Percentiles rank a stretch among this genome's conserved stretches.
Evolutionary conservation across 2,888 invertebrate species (phyloP).

Genomic region (Laothoe populi): DNA sequence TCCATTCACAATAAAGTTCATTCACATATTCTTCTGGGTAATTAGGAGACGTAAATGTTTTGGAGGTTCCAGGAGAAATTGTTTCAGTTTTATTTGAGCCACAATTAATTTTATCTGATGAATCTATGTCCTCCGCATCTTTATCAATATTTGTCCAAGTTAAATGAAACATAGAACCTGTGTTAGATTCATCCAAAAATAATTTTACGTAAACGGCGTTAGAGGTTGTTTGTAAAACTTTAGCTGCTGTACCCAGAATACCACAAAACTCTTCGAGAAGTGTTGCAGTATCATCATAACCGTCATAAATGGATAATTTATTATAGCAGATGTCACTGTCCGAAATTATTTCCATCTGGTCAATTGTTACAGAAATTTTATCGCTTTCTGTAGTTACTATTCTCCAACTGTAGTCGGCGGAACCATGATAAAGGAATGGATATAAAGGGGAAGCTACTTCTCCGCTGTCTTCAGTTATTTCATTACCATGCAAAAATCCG

Average conservation of each 20-base stretch:
- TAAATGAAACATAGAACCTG: conserved; percentile 72
- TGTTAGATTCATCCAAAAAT: conserved; percentile 63
- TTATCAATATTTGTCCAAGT: conserved; percentile 55
- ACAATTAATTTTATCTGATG: conserved; percentile 55
- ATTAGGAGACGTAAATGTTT: conserved; percentile 88
- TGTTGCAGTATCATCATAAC: conserved; percentile 87
- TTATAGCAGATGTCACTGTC: conserved; percentile 57
- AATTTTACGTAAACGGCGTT: conserved; percentile 87
- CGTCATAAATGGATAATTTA: conserved; percentile 88
- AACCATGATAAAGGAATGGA: conserved; percentile 80
- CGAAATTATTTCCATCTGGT: conserved; percentile 62
- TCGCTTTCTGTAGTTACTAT: conserved; percentile 81
- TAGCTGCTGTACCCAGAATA: conserved; percentile 47
- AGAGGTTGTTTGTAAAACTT: conserved; percentile 79
- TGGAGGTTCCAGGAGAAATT: conserved; percentile 45
- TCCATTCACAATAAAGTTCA: conserved; percentile 90
- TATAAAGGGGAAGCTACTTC: conserved; percentile 92
- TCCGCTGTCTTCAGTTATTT: conserved; percentile 88
- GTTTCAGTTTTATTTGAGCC: conserved; percentile 62
- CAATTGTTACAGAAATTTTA: conserved; percentile 53
- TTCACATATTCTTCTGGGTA: conserved; percentile 88
- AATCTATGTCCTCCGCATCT: conserved; percentile 33
- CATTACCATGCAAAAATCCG: conserved; percentile 87
- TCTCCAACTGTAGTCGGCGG: conserved; percentile 87
- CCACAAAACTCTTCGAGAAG: conserved; percentile 85